Evolutionary conservation across 1,140 invertebrate genomes (phyloP).

Genomic region (Drosophila hydei): DNA sequence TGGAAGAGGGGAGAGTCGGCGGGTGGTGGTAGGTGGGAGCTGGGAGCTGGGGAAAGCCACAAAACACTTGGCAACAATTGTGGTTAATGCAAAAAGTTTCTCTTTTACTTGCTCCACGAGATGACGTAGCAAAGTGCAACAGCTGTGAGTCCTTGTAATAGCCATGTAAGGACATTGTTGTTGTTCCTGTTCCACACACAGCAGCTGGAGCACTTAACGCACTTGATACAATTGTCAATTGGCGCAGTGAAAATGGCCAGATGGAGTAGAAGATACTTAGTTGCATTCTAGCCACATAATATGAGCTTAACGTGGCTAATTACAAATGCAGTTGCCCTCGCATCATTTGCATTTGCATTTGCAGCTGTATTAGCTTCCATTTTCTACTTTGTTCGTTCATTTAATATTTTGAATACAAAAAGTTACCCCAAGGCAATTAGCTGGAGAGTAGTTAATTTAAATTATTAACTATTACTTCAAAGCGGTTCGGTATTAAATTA

Average conservation of each 20-base stretch:
- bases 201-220: not conserved
- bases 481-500: no score
- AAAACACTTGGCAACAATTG: constrained; percentile 1
- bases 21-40: not conserved
- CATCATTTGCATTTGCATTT: not conserved
- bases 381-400: no score
- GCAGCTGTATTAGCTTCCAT: no score
- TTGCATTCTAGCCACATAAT: constrained; percentile 1
- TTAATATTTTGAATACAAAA: no score
- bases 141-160: not conserved
- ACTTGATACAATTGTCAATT: constrained; percentile 2
- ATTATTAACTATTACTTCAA: no score
- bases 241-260: not conserved
- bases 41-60: no score
- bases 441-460: no score
- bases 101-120: not conserved
- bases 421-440: no score
- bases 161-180: not conserved
- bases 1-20: not conserved
- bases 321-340: not conserved
- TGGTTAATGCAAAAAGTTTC: constrained; percentile 5
- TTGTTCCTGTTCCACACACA: no score
- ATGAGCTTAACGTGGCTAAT: not conserved
- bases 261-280: not conserved
- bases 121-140: constrained; percentile 1